Conservation (phyloP, 2,888 invertebrate species). For the Ectobius pallidus region DNA sequence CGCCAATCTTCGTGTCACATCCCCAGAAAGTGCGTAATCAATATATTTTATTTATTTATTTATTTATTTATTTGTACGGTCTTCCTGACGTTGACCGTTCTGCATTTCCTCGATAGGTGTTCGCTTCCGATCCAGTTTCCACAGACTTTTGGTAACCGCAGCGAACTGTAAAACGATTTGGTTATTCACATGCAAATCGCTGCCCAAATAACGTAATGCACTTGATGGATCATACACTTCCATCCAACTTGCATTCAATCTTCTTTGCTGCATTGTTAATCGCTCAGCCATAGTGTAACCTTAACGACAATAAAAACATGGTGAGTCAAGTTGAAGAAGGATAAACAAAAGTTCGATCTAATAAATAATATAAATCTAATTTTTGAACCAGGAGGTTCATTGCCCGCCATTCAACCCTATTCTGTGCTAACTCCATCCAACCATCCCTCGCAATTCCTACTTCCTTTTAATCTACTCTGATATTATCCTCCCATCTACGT, state of each 20-base stretch:
- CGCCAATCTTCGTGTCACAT: too few species aligned
- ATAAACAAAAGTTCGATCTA: not conserved
- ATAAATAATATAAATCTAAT: too few species aligned
- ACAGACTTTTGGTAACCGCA: slow-evolving; percentile 6
- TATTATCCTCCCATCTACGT: too few species aligned
- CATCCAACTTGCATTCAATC: not conserved
- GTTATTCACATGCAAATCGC: not conserved
- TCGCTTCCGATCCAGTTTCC: too few species aligned
- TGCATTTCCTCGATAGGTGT: slow-evolving; percentile 5
- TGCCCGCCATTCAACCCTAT: too few species aligned
- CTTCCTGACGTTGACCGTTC: not conserved
- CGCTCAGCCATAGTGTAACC: not conserved
- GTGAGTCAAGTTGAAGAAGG: slow-evolving; percentile 1
- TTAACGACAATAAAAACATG: not conserved
- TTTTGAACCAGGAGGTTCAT: too few species aligned
- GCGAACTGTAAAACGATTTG: slow-evolving; percentile 13
- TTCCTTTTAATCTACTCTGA: too few species aligned
- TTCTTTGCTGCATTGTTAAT: not conserved
- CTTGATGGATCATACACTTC: not conserved
- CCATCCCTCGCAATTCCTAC: too few species aligned
- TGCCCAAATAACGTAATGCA: not conserved
- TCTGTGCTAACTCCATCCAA: too few species aligned
- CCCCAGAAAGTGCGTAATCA: too few species aligned
- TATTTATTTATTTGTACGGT: too few species aligned
- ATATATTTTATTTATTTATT: too few species aligned